phyloP scores from a whole-genome alignment of 2,797 vertebrate genomes.

The Malurus leucopterus region DNA sequence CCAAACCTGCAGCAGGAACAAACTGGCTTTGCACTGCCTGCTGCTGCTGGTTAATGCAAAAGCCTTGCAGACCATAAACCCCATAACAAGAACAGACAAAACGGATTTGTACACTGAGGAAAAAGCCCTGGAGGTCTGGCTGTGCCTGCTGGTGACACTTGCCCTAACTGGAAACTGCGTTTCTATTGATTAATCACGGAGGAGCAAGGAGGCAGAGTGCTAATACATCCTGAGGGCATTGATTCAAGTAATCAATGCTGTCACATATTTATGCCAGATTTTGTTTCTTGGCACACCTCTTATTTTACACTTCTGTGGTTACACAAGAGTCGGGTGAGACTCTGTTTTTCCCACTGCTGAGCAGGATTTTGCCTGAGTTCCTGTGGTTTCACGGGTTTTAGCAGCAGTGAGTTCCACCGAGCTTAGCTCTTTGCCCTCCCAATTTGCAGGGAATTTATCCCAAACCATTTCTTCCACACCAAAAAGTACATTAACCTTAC shows the following conservation, averaged over 20 bases:
- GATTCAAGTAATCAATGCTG: slow-evolving; percentile 16
- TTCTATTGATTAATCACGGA: slow-evolving; percentile 23
- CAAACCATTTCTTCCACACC: slow-evolving; percentile 2
- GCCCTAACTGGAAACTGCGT: slow-evolving; percentile 14
- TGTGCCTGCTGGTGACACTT: slow-evolving; percentile 24
- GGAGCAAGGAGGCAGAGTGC: neutral
- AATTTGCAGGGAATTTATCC: slow-evolving; percentile 16
- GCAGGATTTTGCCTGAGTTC: neutral
- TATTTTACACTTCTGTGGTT: neutral
- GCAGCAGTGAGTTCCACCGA: neutral
- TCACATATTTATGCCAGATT: slow-evolving; percentile 13
- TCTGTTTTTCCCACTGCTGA: neutral
- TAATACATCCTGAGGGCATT: slow-evolving; percentile 25
- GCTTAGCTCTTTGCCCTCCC: neutral
- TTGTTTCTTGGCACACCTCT: slow-evolving; percentile 4
- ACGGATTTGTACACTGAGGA: neutral
- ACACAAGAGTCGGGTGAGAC: neutral
- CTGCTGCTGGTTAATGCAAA: neutral
- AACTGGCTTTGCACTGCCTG: neutral
- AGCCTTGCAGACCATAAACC: neutral
- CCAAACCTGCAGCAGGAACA: neutral
- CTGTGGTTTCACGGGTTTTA: neutral
- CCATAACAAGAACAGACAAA: neutral
- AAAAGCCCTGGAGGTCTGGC: neutral
- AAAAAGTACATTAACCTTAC: slow-evolving; percentile 12